Evolutionary conservation across 2,797 vertebrate genomes (phyloP).

Genomic region (Allobates femoralis): DNA sequence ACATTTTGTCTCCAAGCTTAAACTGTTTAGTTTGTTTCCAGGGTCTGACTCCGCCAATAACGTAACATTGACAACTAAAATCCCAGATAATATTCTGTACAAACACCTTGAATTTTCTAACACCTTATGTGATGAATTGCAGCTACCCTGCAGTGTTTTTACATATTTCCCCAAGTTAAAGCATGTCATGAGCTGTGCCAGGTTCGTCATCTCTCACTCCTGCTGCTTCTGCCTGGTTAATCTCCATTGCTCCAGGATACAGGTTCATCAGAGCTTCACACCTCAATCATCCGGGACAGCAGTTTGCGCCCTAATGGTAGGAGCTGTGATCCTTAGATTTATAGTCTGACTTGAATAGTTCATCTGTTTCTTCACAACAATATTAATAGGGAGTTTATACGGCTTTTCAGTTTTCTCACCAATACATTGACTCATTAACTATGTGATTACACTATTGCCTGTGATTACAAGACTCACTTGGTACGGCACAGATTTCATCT

Average conservation of each 20-base stretch:
- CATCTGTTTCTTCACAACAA: conserved; percentile 32
- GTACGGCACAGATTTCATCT: background rate
- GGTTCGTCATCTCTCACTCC: conserved; percentile 35
- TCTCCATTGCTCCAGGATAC: conserved; percentile 48
- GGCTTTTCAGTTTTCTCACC: conserved; percentile 20
- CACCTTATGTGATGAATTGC: conserved; percentile 46
- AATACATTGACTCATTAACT: conserved; percentile 31
- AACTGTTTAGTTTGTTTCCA: conserved; percentile 40
- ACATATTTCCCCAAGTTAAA: conserved; percentile 50
- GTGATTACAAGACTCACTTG: background rate
- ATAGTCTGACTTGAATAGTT: conserved; percentile 34
- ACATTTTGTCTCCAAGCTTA: conserved; percentile 20
- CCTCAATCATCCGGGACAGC: conserved; percentile 47
- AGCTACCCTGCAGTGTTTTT: conserved; percentile 52
- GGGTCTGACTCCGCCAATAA: conserved; percentile 23
- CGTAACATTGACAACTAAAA: conserved; percentile 32
- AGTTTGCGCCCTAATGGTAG: conserved; percentile 26
- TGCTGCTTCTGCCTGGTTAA: conserved; percentile 45
- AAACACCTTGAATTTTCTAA: conserved; percentile 52
- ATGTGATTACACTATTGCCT: conserved; percentile 28
- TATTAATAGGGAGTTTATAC: conserved; percentile 25
- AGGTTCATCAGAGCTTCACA: conserved; percentile 37
- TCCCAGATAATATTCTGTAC: conserved; percentile 32
- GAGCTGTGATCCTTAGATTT: conserved; percentile 37
- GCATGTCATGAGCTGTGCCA: conserved; percentile 33